phyloP scores from a whole-genome alignment of 64 coral and sea anemone genomes.

The Porites lutea region DNA sequence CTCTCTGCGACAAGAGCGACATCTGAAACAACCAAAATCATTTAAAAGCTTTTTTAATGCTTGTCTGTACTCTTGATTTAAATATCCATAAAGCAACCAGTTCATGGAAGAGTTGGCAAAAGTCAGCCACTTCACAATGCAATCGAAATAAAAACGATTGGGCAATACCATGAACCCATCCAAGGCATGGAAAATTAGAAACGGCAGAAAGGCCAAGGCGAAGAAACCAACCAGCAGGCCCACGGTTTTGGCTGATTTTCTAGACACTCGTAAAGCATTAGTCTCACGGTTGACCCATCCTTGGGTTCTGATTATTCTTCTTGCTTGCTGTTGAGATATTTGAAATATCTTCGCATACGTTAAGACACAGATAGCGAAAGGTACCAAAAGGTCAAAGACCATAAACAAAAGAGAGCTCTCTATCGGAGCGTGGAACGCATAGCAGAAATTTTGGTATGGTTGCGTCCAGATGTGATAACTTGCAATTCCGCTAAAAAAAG shows the following conservation, averaged over 20 bases:
- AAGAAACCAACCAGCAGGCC: slow-evolving; percentile 45
- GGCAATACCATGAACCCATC: slow-evolving; percentile 3
- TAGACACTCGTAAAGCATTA: not conserved
- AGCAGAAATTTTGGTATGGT: not conserved
- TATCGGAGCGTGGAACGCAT: not conserved
- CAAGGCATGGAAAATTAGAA: slow-evolving; percentile 10
- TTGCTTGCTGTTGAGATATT: slow-evolving; percentile 36
- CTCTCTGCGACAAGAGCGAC: too few relatives aligned
- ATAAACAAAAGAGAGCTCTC: slow-evolving; percentile 5
- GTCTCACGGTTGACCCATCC: not conserved
- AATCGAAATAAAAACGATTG: slow-evolving; percentile 34
- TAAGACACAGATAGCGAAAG: slow-evolving; percentile 23
- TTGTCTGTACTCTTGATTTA: slow-evolving; percentile 46
- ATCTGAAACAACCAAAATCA: not conserved
- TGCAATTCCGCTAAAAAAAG: slow-evolving; percentile 1
- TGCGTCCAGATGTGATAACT: slow-evolving; percentile 2
- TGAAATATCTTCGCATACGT: slow-evolving; percentile 26
- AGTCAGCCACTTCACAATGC: slow-evolving; percentile 41
- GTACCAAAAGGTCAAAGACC: slow-evolving; percentile 15
- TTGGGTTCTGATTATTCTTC: not conserved
- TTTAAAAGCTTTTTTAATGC: not conserved
- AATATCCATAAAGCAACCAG: slow-evolving; percentile 55
- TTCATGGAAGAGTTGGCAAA: slow-evolving; percentile 52
- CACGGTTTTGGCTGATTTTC: slow-evolving; percentile 55
- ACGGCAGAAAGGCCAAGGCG: slow-evolving; percentile 28